Percentiles rank a stretch among this genome's conserved stretches.
phyloP scores from a whole-genome alignment of 2,113 vertebrate genomes.

The Cepphus grylle region DNA sequence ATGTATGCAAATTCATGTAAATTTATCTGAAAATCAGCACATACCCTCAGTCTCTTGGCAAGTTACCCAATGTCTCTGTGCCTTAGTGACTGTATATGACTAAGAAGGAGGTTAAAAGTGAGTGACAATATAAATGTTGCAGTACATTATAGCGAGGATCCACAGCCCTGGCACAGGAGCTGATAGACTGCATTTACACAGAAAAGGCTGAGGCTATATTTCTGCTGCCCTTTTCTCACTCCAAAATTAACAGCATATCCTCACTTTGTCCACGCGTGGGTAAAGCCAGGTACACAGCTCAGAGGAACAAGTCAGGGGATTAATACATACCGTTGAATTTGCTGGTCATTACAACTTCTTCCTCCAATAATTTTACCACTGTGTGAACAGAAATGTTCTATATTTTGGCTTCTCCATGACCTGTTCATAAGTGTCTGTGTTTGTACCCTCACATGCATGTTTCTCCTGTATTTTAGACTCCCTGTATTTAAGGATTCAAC shows the following conservation, averaged over 20 bases:
- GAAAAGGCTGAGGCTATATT: neutral
- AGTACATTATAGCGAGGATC: neutral
- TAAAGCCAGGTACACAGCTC: neutral
- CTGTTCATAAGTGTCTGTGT: neutral
- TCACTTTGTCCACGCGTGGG: neutral
- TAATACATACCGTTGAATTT: neutral
- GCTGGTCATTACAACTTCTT: neutral
- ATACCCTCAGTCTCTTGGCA: neutral
- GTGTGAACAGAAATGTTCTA: neutral
- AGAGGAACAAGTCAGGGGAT: neutral
- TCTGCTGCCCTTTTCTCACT: neutral
- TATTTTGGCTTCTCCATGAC: neutral
- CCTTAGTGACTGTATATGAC: neutral
- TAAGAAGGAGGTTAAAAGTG: neutral
- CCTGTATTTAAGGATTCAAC: neutral
- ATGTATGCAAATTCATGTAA: slow-evolving; percentile 36
- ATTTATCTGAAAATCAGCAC: neutral
- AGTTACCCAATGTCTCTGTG: neutral
- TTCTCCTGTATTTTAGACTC: neutral
- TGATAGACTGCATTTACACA: neutral
- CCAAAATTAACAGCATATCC: neutral
- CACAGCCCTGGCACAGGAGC: neutral
- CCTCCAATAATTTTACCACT: neutral
- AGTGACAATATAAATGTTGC: neutral
- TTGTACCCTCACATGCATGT: neutral